Conservation (phyloP, 2,888 invertebrate genomes). For the Mesoligia furuncula region DNA sequence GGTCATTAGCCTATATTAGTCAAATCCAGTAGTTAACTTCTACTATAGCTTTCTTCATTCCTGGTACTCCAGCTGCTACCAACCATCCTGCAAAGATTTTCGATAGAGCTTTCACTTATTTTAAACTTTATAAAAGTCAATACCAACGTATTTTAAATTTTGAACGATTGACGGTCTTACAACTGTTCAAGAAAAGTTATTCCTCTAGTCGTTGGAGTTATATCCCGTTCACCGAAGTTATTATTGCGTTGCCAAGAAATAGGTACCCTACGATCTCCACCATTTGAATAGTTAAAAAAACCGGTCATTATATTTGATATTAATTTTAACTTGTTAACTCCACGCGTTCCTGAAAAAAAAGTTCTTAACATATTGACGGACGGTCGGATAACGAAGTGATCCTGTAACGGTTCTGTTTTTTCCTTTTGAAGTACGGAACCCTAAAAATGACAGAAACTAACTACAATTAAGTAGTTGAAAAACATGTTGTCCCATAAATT, state of each 20-base stretch:
- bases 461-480: too few relatives aligned
- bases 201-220: not conserved
- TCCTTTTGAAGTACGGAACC: too few relatives aligned
- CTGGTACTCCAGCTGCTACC: not conserved
- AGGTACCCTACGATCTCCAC: too few relatives aligned
- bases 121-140: slow-evolving; percentile 6
- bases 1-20: not conserved
- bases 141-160: slow-evolving; percentile 2
- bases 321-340: too few relatives aligned
- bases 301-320: too few relatives aligned
- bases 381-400: too few relatives aligned
- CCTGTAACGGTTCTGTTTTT: too few relatives aligned
- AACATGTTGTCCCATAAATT: too few relatives aligned
- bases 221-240: not conserved
- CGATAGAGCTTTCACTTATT: not conserved
- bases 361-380: too few relatives aligned
- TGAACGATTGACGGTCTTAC: not conserved
- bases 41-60: not conserved
- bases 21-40: not conserved
- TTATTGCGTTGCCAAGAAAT: not conserved
- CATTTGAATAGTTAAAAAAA: too few relatives aligned
- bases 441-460: too few relatives aligned
- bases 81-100: not conserved
- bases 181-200: not conserved
- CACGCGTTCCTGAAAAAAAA: too few relatives aligned